A percentile compares a stretch with the other conserved stretches of the same genome.
These are phyloP conservation scores for Linnaemya tessellans DNA, from an alignment of 2,888 invertebrate species.

Conservation along the genomic window DNA sequence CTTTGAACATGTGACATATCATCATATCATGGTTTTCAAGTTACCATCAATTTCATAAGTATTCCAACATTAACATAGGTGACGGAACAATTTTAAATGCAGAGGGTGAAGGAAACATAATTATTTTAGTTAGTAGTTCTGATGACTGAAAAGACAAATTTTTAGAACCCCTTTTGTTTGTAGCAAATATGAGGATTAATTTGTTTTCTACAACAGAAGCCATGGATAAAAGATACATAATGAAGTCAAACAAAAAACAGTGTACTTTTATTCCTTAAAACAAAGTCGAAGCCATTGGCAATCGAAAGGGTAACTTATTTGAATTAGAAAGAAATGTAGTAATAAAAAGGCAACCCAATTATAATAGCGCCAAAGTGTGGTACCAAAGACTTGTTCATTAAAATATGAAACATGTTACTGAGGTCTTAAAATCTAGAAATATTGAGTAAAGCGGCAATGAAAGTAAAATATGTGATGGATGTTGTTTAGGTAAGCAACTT, in stretches of 20 bases:
- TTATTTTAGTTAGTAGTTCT: background rate
- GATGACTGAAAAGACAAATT: conserved; percentile 20
- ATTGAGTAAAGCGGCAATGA: too few relatives aligned
- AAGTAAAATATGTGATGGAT: conserved; percentile 19
- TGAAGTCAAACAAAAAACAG: conserved; percentile 17
- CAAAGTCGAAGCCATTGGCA: background rate
- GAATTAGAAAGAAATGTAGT: conserved; percentile 1
- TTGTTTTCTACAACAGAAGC: conserved; percentile 48
- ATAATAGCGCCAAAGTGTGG: conserved; percentile 2
- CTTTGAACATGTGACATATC: background rate
- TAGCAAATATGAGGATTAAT: conserved; percentile 43
- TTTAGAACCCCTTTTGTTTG: conserved; percentile 38
- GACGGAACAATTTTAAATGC: too few relatives aligned
- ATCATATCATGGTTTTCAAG: background rate
- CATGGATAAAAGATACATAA: conserved; percentile 35
- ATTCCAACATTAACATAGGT: background rate
- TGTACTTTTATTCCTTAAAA: conserved; percentile 14
- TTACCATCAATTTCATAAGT: background rate
- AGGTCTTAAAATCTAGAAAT: conserved; percentile 7
- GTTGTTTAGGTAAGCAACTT: conserved; percentile 16
- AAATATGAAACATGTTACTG: background rate
- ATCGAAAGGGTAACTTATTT: conserved; percentile 10
- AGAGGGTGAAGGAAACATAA: too few relatives aligned
- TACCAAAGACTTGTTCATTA: background rate
- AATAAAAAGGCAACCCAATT: background rate